Base-by-base conservation (phyloP, 2,113 vertebrate species). In the Coryphaenoides rupestris region DNA sequence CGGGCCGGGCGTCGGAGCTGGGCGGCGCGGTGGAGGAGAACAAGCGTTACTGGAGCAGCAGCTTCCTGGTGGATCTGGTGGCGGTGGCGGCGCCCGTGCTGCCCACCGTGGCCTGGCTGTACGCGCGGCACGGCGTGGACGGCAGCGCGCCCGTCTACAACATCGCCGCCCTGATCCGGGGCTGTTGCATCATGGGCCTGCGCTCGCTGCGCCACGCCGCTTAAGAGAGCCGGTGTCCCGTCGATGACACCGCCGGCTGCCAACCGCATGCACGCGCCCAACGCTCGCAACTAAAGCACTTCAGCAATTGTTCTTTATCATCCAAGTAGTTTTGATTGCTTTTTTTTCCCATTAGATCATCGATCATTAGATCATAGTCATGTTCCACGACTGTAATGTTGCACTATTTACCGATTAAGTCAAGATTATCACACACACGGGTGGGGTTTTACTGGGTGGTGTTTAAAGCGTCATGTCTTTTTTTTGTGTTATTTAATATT, bases 111-210 rank as follows among this genome's bases (percentile, higher is more conserved):
- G 71, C 95, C 68, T 98, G 96, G 96, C 91, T 92, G 17, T 92
- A 95, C 76, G 94, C 93, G 46, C 91, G 94, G 46, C 94, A 95
- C 60, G 91, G 91, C 1, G 80, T 88, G 58, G 93, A 94, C 15
- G 92, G 94, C 21, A 84, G 68, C 1, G 85, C 91, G 63, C 94
- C 95, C 0, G 80, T 95, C 69, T 96, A 95, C 83, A 98, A 92
- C 84, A 94, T 98, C 0, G 92, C 91, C 9, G 86, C 93, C 2
- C 79, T 98, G 73, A 93, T 98, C 60, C 91, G 95, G 50, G 95
- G 96, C 59, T 99, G 97, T 81, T 98, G 95, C 78, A 84, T 95
- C 77, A 83, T 98, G 65, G 95, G 96, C 70, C 84, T 99, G 88
- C 93, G 92, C 80, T 94, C 96, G 0, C 92, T 98, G 63, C 95